A percentile compares a stretch with the other conserved stretches of the same genome.
Conservation (phyloP, 1,140 invertebrate species). For the Scaptomyza pallida region DNA sequence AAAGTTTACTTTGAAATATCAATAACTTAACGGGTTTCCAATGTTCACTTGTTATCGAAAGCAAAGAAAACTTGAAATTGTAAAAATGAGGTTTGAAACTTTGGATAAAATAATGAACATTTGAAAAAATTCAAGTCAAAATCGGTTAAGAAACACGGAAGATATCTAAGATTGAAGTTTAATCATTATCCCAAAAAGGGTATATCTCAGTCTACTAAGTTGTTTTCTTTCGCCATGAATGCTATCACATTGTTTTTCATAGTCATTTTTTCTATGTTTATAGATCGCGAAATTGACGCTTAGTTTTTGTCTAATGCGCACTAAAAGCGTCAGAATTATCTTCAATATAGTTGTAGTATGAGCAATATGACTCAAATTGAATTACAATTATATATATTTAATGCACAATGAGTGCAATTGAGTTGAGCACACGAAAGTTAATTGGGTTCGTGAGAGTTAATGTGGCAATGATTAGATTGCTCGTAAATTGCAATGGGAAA, state of each 20-base stretch:
- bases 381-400: slow-evolving; percentile 15
- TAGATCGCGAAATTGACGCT: background rate
- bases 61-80: too few species aligned
- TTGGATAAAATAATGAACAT: too few species aligned
- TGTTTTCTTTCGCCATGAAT: slow-evolving; percentile 3
- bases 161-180: too few species aligned
- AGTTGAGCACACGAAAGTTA: slow-evolving; percentile 12
- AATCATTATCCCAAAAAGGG: too few species aligned
- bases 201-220: too few species aligned
- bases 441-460: slow-evolving; percentile 42
- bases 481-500: slow-evolving; percentile 25
- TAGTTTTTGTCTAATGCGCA: slow-evolving; percentile 39
- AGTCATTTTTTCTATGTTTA: background rate
- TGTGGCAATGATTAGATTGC: slow-evolving; percentile 20
- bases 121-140: too few species aligned
- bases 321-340: slow-evolving; percentile 25
- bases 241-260: background rate
- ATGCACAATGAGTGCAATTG: slow-evolving; percentile 31
- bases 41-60: too few species aligned
- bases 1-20: too few species aligned
- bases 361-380: slow-evolving; percentile 5
- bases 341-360: slow-evolving; percentile 2
- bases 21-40: too few species aligned
- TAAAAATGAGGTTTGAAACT: too few species aligned
- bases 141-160: too few species aligned